Base-by-base conservation (phyloP, 1,140 invertebrate genomes). In the Lasioglossum baleicum region DNA sequence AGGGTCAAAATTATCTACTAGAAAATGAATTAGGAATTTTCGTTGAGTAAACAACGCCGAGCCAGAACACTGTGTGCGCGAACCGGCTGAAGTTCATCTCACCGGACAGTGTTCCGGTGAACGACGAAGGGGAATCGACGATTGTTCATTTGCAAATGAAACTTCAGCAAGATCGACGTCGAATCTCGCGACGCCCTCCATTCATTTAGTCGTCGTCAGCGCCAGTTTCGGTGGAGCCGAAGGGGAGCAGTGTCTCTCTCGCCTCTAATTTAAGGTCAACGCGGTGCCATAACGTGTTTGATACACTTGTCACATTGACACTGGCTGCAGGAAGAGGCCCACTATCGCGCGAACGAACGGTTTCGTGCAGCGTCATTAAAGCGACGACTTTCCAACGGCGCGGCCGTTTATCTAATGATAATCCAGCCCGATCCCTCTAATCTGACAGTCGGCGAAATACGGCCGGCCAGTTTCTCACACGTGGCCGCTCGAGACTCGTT, bases 211-310 rank as follows among this genome's bases (percentile, higher is more conserved):
- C 17, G 20, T 8, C 6, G 40, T 22, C 31, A 5, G 17, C n/a
- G 10, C 42, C 63, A 35, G 68, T 81, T 68, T 74, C 64, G 70
- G 22, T 61, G 70, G 58, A 76, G 66, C 56, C 11, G 8, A 70
- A 26, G 67, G 75, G 75, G 75, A 58, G 53, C 42, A 20, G 48
- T 72, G 72, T 71, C 65, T 44, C 40, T 44, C 65, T 70, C 65
- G 58, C 42, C 66, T 51, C 68, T 82, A 81, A 88, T 89, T 88
- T 89, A 90, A 90, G 87, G 87, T 90, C 88, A 90, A 82, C 81
- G 44, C 70, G 72, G 77, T 79, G 75, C 79, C 67, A 75, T 80
- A 81, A 81, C 77, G 82, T 11, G 44, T 75, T 85, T 77, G 74
- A 85, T 72, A 82, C 80, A 70, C 76, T 42, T 67, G 76, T 88